Base-by-base conservation (phyloP, 92 coral and sea anemone species). In the Zoanthus solanderi region DNA sequence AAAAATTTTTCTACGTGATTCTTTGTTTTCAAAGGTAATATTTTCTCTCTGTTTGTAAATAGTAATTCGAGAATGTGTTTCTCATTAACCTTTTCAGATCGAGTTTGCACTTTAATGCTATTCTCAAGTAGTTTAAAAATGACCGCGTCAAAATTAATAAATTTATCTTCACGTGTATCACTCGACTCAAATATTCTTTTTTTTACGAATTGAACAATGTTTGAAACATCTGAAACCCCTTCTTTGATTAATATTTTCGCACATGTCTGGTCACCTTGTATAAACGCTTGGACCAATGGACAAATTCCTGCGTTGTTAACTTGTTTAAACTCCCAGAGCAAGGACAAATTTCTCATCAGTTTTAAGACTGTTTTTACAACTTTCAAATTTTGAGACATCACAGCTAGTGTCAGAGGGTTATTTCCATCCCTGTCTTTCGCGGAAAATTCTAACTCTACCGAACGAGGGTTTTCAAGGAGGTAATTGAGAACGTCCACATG, bases 271-370 rank as follows among this genome's bases (percentile, higher is more conserved):
- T 95, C 92, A 30, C 93, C 93, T 74, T 90, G 92, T 48, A 89
- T 31, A 71, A 93, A 91, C 82, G 98, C 96, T 44, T 86, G 94
- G 23, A 93, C 88, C 89, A 95, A 56, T 0, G 98, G 96, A 12
- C 83, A 94, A 87, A 95, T 95, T 18, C 98, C 98, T 81, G 88
- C 92, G 96, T 95, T 89, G 98, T 95, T 95, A 90, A 42, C 65
- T 30, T 91, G 84, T 66, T 91, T 91, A 6, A 91, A 83, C 60
- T 90, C 87, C 67, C 84, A 81, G 37, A 63, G 61, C n/a, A 69
- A 75, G 30, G 81, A 57, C 7, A 78, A 87, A 46, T 74, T 88
- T 78, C 45, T 85, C 47, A 93, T 83, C 34, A 87, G 78, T 23
- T 78, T 72, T 52, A 93, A 76, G 16, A 91, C 89, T 16, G 81